Conservation (phyloP, 2,113 vertebrate species). For the Kryptolebias marmoratus region DNA sequence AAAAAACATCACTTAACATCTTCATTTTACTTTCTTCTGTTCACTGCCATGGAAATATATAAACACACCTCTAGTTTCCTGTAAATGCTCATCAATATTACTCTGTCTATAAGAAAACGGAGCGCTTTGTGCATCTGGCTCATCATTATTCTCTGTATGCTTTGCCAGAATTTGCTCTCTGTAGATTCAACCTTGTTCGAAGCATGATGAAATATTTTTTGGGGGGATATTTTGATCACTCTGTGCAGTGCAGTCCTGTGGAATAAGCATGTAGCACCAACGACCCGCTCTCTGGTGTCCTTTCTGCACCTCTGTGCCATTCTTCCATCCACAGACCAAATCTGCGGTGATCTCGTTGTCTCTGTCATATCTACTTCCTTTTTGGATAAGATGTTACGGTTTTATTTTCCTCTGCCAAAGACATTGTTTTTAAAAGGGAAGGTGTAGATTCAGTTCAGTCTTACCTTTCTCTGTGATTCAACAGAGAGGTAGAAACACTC, state of each 20-base stretch:
- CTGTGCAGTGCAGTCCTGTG: slow-evolving; percentile 64
- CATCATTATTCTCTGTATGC: slow-evolving; percentile 48
- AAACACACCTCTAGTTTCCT: slow-evolving; percentile 23
- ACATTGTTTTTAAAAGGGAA: slow-evolving; percentile 67
- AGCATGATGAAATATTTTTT: slow-evolving; percentile 59
- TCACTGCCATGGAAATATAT: background rate
- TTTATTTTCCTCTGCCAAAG: slow-evolving; percentile 75
- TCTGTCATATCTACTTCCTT: slow-evolving; percentile 6
- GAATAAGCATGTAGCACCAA: slow-evolving; percentile 56
- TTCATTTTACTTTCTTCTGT: slow-evolving; percentile 1
- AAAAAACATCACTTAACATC: background rate
- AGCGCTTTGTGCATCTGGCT: slow-evolving; percentile 19
- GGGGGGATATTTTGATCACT: slow-evolving; percentile 36
- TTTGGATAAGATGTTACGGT: slow-evolving; percentile 23
- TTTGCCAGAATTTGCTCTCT: slow-evolving; percentile 36
- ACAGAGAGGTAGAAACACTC: slow-evolving; percentile 66
- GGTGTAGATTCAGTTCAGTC: slow-evolving; percentile 63
- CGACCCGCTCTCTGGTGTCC: slow-evolving; percentile 40
- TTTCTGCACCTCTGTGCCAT: slow-evolving; percentile 54
- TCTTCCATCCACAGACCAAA: slow-evolving; percentile 22
- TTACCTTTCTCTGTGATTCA: slow-evolving; percentile 61
- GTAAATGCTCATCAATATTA: slow-evolving; percentile 39
- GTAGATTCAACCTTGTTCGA: slow-evolving; percentile 32
- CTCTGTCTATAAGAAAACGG: slow-evolving; percentile 20
- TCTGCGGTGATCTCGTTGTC: slow-evolving; percentile 31